A percentile compares a stretch with the other conserved stretches of the same genome.
Evolutionary conservation across 53 echinoderm and acorn worm species (phyloP).

Genomic region (Temnopleurus reevesii): DNA sequence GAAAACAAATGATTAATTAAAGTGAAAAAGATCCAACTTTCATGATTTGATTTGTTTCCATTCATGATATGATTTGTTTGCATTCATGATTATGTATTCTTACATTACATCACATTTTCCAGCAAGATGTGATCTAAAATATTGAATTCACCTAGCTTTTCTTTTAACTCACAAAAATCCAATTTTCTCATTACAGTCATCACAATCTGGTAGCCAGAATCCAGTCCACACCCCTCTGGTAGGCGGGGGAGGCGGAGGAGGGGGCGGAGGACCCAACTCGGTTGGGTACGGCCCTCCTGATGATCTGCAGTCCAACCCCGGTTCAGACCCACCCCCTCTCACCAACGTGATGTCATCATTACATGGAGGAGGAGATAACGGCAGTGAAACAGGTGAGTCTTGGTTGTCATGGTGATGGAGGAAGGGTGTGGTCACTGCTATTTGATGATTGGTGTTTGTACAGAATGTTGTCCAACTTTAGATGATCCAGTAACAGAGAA

Average conservation of each 20-base stretch:
- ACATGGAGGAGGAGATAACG: conserved; percentile 72
- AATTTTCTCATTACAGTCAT: conserved; percentile 37
- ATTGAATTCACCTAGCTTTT: too few species aligned
- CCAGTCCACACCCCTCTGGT: conserved; percentile 34
- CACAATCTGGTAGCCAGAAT: conserved; percentile 54
- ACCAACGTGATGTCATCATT: conserved; percentile 49
- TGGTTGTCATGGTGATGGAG: neutral
- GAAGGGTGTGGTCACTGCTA: neutral
- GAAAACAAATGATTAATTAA: too few species aligned
- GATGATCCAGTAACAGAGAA: too few species aligned
- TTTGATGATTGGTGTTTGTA: neutral
- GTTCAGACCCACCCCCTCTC: conserved; percentile 53
- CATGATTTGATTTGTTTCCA: too few species aligned
- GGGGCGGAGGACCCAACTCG: conserved; percentile 48
- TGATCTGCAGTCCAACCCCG: conserved; percentile 53
- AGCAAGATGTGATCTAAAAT: too few species aligned
- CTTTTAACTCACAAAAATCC: too few species aligned
- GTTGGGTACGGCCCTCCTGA: conserved; percentile 54
- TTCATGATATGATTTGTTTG: too few species aligned
- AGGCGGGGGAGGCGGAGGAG: conserved; percentile 13
- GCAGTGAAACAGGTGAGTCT: conserved; percentile 94
- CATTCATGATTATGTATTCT: too few species aligned
- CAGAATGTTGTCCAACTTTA: too few species aligned
- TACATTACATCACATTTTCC: too few species aligned
- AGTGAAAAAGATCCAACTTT: too few species aligned